Base-by-base conservation (phyloP, 2,888 invertebrate species). In the Strigamia crassipes region DNA sequence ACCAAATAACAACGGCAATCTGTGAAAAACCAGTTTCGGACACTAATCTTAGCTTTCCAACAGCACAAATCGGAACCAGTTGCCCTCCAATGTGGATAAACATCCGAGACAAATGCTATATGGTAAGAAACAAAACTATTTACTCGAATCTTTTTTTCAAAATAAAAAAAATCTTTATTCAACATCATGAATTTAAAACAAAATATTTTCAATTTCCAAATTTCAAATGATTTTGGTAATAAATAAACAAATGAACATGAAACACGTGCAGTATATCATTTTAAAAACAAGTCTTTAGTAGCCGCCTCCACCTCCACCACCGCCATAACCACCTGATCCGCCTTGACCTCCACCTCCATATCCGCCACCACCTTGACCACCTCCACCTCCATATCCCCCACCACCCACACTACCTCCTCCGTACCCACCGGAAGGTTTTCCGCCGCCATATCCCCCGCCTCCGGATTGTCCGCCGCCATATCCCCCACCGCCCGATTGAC, bases 371-470 rank as follows among this genome's bases (percentile, higher is more conserved):
- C 61, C 61, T 6, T 18, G 5, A 66, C 77, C 34, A 10, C 34
- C 77, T 56, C 77, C 66, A 21, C 66, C 77, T 9, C 78, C 78
- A 27, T 77, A 27, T 77, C 78, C 78, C 13, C 78, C 78, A 77
- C 78, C 78, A n/a, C 78, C 78, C 1, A 34, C 27, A 12, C 13
- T 77, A 15, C 78, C 38, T 1, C 38, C 78, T 18, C 78, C 78
- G 23, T 77, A 77, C n/a, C 78, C 78, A 78, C 78, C 78, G 6
- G 27, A 21, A 5, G 27, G 27, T 23, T 9, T 31, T 23, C 34
- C 78, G 9, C 78, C 78, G 15, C 77, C 77, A 21, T 77, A 77
- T 77, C 77, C 77, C 10, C 77, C 77, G 1, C 78, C 78, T 34
- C 78, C 78, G 0, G 78, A 23, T 6, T 31, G n/a, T 38, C 34